A percentile compares a stretch with the other conserved stretches of the same genome.
Evolutionary conservation across 2,888 invertebrate species (phyloP).

Genomic region (Melanchra persicariae): DNA sequence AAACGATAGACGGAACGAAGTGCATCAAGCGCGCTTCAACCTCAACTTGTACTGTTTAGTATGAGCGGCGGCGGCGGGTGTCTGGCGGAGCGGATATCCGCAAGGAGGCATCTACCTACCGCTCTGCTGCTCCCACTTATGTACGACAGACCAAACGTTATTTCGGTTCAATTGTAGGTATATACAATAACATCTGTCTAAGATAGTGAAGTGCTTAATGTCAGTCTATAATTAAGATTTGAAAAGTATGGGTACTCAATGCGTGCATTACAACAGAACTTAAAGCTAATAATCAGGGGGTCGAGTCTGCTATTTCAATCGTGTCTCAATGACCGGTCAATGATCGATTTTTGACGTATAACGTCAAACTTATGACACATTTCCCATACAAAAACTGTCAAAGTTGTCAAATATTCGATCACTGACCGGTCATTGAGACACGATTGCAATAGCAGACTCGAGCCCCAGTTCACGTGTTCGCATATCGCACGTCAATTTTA

Average conservation of each 20-base stretch:
- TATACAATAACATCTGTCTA: slow-evolving; percentile 54
- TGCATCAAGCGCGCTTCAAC: slow-evolving; percentile 58
- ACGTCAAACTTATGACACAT: too few species aligned
- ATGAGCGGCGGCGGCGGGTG: slow-evolving; percentile 77
- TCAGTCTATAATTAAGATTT: slow-evolving; percentile 48
- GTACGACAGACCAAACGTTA: slow-evolving; percentile 44
- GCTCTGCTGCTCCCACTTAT: slow-evolving; percentile 54
- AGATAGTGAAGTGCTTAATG: slow-evolving; percentile 34
- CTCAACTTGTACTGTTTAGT: slow-evolving; percentile 70
- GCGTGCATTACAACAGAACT: slow-evolving; percentile 28
- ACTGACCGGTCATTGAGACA: too few species aligned
- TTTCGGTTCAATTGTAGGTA: slow-evolving; percentile 54
- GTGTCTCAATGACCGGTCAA: too few species aligned
- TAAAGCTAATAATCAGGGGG: not conserved
- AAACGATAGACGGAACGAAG: slow-evolving; percentile 61
- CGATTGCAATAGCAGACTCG: too few species aligned
- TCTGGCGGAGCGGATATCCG: slow-evolving; percentile 84
- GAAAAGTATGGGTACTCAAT: slow-evolving; percentile 17
- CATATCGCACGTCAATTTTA: not conserved
- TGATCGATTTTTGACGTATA: too few species aligned
- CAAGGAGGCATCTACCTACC: slow-evolving; percentile 71
- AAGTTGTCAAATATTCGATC: too few species aligned
- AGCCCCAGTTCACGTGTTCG: slow-evolving; percentile 3
- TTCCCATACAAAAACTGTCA: too few species aligned
- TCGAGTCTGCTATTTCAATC: too few species aligned